Evolutionary conservation across 2,888 invertebrate species (phyloP).

Genomic region (Sarcophaga rosellei): DNA sequence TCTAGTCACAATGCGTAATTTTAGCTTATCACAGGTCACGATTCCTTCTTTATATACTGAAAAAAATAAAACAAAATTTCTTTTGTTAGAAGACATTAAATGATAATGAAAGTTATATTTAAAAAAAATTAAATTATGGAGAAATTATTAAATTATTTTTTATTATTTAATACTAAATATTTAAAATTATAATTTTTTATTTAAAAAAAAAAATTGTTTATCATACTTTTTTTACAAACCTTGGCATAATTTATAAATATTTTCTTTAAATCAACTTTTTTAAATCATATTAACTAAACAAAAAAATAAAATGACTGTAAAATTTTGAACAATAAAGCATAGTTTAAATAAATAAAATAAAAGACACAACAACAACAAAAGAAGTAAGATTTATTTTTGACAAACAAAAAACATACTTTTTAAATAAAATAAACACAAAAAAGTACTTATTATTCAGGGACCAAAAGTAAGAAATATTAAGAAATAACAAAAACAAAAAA

Average conservation of each 20-base stretch:
- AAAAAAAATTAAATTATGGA: too few relatives aligned
- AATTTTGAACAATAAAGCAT: slow-evolving; percentile 71
- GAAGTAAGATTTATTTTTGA: slow-evolving; percentile 66
- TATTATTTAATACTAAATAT: too few relatives aligned
- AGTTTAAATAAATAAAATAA: slow-evolving; percentile 41
- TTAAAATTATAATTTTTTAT: too few relatives aligned
- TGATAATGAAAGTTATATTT: too few relatives aligned
- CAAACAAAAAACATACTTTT: slow-evolving; percentile 29
- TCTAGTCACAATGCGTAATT: too few relatives aligned
- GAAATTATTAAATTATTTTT: too few relatives aligned
- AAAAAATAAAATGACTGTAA: slow-evolving; percentile 67
- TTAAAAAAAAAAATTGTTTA: too few relatives aligned
- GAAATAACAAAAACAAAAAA: slow-evolving; percentile 41
- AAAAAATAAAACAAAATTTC: too few relatives aligned
- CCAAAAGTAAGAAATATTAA: slow-evolving; percentile 74
- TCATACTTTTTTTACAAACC: not conserved
- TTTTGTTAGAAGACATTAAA: too few relatives aligned
- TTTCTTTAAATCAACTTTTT: slow-evolving; percentile 45
- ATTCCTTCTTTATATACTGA: too few relatives aligned
- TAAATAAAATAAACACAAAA: slow-evolving; percentile 34
- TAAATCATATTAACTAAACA: slow-evolving; percentile 52
- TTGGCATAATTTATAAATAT: slow-evolving; percentile 9
- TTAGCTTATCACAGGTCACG: too few relatives aligned
- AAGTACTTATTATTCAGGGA: slow-evolving; percentile 78
- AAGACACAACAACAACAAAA: slow-evolving; percentile 20